A percentile compares a stretch with the other conserved stretches of the same genome.
phyloP scores from a whole-genome alignment of 2,888 invertebrate genomes.

The Mythimna albipuncta region DNA sequence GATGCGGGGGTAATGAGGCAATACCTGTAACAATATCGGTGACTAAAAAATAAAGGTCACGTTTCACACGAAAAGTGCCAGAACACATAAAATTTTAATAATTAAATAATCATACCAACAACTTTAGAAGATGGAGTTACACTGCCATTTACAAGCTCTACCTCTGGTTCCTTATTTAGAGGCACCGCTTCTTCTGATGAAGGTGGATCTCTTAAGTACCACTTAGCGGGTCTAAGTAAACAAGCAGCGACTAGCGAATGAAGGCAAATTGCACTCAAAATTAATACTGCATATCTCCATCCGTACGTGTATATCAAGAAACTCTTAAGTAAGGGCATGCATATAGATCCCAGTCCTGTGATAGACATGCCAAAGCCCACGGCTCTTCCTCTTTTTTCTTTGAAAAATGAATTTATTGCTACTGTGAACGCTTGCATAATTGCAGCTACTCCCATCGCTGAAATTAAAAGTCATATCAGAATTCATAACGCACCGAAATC shows the following conservation, averaged over 20 bases:
- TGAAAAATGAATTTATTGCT: slow-evolving; percentile 92
- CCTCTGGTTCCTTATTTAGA: slow-evolving; percentile 75
- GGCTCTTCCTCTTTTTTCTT: slow-evolving; percentile 91
- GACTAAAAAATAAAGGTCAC: neutral
- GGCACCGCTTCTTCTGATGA: slow-evolving; percentile 79
- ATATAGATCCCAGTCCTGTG: slow-evolving; percentile 92
- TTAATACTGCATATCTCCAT: slow-evolving; percentile 91
- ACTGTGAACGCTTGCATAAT: slow-evolving; percentile 91
- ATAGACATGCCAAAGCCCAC: slow-evolving; percentile 92
- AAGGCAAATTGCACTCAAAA: slow-evolving; percentile 91
- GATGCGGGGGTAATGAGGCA: slow-evolving; percentile 68
- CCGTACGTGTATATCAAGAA: slow-evolving; percentile 90
- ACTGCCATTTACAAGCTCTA: slow-evolving; percentile 79
- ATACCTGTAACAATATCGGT: slow-evolving; percentile 70
- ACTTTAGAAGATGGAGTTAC: slow-evolving; percentile 74
- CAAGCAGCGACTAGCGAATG: slow-evolving; percentile 91
- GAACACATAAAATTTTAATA: slow-evolving; percentile 1
- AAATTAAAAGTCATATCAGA: slow-evolving; percentile 82
- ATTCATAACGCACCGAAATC: slow-evolving; percentile 21
- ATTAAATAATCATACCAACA: slow-evolving; percentile 68
- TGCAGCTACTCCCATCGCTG: slow-evolving; percentile 92
- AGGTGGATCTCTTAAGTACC: slow-evolving; percentile 90
- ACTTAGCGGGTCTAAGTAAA: slow-evolving; percentile 92
- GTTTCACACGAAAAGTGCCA: neutral
- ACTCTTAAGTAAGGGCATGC: slow-evolving; percentile 92